Percentiles rank a stretch among this genome's conserved stretches.
Evolutionary conservation across 2,888 invertebrate species (phyloP).

Genomic region (Lithophane leautieri): DNA sequence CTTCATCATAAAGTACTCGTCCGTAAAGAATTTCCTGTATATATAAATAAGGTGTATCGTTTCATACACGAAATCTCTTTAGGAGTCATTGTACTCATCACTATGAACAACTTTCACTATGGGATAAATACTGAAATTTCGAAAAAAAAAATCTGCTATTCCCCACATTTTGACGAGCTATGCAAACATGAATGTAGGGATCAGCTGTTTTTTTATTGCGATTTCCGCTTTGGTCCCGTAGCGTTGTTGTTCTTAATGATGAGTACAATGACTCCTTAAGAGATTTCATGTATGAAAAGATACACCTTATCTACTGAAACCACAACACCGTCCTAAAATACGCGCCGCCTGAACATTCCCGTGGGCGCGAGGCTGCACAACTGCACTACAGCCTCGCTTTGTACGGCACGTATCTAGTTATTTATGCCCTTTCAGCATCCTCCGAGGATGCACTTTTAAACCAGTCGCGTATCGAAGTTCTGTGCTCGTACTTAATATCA

Average conservation of each 20-base stretch:
- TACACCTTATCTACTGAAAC: background rate
- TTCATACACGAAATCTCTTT: no score
- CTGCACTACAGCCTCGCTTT: conserved; percentile 34
- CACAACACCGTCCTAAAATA: background rate
- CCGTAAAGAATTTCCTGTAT: background rate
- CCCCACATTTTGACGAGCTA: no score
- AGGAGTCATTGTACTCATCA: no score
- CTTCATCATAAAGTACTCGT: background rate
- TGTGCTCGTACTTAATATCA: conserved; percentile 45
- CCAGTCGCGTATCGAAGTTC: conserved; percentile 44
- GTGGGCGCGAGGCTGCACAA: conserved; percentile 6
- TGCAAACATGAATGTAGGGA: no score
- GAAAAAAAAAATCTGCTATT: background rate
- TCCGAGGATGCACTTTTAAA: conserved; percentile 57
- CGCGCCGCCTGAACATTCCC: conserved; percentile 14
- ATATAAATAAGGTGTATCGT: no score
- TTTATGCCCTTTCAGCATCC: conserved; percentile 59
- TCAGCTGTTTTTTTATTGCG: no score
- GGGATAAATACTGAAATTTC: no score
- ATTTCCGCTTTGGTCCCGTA: no score
- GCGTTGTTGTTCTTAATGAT: no score
- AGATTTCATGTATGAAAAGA: no score
- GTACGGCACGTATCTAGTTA: conserved; percentile 55
- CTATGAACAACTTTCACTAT: no score
- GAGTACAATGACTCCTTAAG: no score